phyloP scores from a whole-genome alignment of 2,888 invertebrate species.

The Plusia festucae region DNA sequence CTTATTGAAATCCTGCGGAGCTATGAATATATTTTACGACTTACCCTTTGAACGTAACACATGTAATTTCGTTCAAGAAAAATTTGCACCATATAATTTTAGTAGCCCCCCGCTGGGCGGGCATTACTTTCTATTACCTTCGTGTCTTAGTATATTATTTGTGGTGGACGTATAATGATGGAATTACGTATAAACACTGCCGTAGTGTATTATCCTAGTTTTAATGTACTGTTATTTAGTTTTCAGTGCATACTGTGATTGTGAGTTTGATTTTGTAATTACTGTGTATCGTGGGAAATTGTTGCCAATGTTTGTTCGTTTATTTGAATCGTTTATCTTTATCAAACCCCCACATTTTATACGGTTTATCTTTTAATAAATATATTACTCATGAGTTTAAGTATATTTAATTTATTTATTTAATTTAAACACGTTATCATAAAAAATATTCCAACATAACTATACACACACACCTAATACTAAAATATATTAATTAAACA shows the following conservation, averaged over 20 bases:
- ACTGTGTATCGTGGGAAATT: constrained; percentile 1
- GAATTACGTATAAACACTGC: constrained; percentile 49
- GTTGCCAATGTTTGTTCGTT: neutral
- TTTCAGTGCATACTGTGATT: constrained; percentile 26
- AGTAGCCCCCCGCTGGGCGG: constrained; percentile 19
- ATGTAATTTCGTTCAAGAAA: constrained; percentile 22
- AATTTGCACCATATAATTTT: constrained; percentile 45
- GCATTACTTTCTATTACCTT: constrained; percentile 58
- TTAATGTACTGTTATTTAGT: constrained; percentile 32
- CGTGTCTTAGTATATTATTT: constrained; percentile 53
- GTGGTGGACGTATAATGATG: constrained; percentile 38
- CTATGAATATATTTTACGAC: constrained; percentile 18
- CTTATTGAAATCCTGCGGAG: constrained; percentile 15
- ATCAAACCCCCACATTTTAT: too few species aligned
- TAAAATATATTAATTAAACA: too few species aligned
- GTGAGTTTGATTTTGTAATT: constrained; percentile 15
- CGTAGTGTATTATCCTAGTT: constrained; percentile 17
- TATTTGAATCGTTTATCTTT: neutral
- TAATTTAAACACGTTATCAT: too few species aligned
- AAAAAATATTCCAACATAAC: too few species aligned
- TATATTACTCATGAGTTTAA: too few species aligned
- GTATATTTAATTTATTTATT: too few species aligned
- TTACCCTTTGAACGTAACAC: constrained; percentile 9
- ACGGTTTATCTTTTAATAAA: neutral
- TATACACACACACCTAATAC: too few species aligned